Base-by-base conservation (phyloP, 1,140 invertebrate genomes). In the Aphis craccivora region DNA sequence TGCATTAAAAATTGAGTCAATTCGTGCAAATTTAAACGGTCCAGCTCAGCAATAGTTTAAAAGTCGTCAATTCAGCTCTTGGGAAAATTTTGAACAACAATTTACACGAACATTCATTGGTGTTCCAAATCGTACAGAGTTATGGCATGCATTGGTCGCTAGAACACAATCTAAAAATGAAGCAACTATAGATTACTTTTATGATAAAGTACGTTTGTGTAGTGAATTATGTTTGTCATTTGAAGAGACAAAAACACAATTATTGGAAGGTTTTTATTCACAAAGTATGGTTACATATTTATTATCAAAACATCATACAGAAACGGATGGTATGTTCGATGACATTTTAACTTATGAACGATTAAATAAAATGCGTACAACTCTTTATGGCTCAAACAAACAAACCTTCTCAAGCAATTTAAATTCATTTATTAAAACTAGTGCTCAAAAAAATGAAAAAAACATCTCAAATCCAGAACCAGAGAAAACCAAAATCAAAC, bases 221-320 rank as follows among this genome's bases (percentile, higher is more conserved):
- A 83, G 35, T 35, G 81, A 83, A 37, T 37, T 83, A 37, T 35
- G 81, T 37, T 40, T 83, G 35, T 83, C 81, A 37, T 83, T 83
- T 83, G 83, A 86, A 86, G 40, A 86, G 30, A 86, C 83, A 25
- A 86, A 86, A 86, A 86, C 40, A 23, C 83, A 43, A 45, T 45
- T 86, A 45, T 40, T 86, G 9, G 83, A 86, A 45, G 83, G 83
- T 30, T 86, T 86, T 86, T 45, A 86, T 45, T 86, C 83, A 1
- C 83, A 86, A 45, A 45, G 11, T 86, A 86, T 86, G 83, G 83
- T 86, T 45, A 86, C 83, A 45, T 86, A 86, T 86, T 86, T 86
- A 45, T 45, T 86, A 43, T 86, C 83, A 25, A 86, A 30, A 86
- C 83, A 43, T 23, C 83, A 86, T 45, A 45, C 40, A 43, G 83